These are phyloP conservation scores for Meandrusa payeni DNA, from an alignment of 2,888 invertebrate species.

Conservation along the genomic window DNA sequence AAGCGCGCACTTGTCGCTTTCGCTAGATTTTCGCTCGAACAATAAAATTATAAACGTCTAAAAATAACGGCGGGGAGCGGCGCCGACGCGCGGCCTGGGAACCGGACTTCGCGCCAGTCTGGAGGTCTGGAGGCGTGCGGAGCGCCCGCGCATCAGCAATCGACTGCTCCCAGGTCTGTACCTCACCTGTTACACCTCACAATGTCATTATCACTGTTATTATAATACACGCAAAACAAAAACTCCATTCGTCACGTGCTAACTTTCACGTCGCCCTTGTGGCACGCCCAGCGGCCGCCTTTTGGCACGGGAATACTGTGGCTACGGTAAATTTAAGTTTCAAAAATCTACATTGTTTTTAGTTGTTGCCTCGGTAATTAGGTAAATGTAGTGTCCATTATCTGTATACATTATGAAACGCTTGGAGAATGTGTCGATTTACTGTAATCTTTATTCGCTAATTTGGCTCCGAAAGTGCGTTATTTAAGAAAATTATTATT, in stretches of 20 bases:
- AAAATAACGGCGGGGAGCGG: constrained; percentile 59
- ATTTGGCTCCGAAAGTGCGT: constrained; percentile 4
- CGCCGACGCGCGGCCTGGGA: constrained; percentile 42
- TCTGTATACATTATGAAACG: no score
- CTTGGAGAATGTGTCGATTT: constrained; percentile 8
- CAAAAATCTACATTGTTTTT: constrained; percentile 5
- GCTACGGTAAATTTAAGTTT: neutral
- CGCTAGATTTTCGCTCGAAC: constrained; percentile 69
- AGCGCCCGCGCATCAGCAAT: constrained; percentile 54
- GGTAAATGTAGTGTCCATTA: no score
- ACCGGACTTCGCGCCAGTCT: constrained; percentile 53
- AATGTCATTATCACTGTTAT: constrained; percentile 77
- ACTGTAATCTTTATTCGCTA: constrained; percentile 1
- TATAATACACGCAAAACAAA: constrained; percentile 58
- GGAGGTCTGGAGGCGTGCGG: constrained; percentile 69
- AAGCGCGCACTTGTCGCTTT: constrained; percentile 71
- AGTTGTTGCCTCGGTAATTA: constrained; percentile 12
- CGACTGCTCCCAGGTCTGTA: constrained; percentile 67
- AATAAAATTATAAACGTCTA: constrained; percentile 79
- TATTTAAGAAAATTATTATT: constrained; percentile 11
- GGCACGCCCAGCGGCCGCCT: constrained; percentile 7
- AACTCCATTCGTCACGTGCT: constrained; percentile 49
- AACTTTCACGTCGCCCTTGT: constrained; percentile 23
- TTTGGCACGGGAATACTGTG: constrained; percentile 16
- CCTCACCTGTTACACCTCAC: constrained; percentile 66